phyloP scores from a whole-genome alignment of 2,888 invertebrate genomes.

The Acanthopleura granulata region DNA sequence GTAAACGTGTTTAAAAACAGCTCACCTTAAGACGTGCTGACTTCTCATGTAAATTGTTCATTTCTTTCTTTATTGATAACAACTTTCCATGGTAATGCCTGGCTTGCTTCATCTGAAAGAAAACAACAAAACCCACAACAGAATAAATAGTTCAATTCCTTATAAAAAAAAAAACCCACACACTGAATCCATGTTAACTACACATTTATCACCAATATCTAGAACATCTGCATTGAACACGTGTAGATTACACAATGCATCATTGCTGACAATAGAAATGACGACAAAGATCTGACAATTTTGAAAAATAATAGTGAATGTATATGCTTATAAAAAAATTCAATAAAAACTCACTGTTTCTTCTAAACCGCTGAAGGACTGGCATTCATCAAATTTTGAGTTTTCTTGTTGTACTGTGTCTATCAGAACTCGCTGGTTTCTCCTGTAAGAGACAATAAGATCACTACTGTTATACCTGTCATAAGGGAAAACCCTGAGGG shows the following conservation, averaged over 20 bases:
- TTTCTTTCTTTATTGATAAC: conserved; percentile 61
- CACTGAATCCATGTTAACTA: too few species aligned
- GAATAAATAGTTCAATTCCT: too few species aligned
- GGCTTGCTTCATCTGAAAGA: conserved; percentile 61
- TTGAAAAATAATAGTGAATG: too few species aligned
- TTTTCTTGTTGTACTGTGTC: conserved; percentile 68
- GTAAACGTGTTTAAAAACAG: background rate
- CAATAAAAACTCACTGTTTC: conserved; percentile 50
- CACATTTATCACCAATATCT: too few species aligned
- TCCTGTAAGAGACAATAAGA: conserved; percentile 37
- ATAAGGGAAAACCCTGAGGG: too few species aligned
- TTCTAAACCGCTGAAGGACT: conserved; percentile 48
- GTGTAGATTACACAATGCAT: too few species aligned
- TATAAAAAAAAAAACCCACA: too few species aligned
- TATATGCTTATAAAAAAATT: background rate
- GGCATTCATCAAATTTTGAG: conserved; percentile 60
- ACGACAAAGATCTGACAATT: too few species aligned
- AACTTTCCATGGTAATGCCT: conserved; percentile 63
- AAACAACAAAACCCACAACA: too few species aligned
- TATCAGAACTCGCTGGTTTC: conserved; percentile 64
- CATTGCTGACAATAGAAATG: too few species aligned
- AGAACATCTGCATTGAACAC: too few species aligned
- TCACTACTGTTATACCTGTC: too few species aligned
- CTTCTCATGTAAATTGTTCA: conserved; percentile 60
- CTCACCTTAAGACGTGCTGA: conserved; percentile 60